Evolutionary conservation across 2,888 invertebrate genomes (phyloP).

Genomic region (Heliconius charithonia): DNA sequence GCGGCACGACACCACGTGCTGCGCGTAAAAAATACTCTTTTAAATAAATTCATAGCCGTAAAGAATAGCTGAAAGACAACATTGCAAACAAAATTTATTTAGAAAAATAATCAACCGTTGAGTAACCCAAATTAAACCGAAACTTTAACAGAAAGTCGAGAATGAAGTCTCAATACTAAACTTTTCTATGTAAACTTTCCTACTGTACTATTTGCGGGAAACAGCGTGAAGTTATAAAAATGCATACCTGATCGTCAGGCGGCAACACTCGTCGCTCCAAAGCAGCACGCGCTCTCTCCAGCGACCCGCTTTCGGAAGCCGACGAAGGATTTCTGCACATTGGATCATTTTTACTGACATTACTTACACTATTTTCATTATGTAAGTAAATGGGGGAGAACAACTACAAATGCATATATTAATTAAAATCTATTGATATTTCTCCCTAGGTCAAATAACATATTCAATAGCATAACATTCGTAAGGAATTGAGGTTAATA

Average conservation of each 20-base stretch:
- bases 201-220: neutral
- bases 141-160: too few relatives aligned
- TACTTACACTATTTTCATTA: neutral
- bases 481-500: neutral
- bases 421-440: neutral
- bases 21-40: conserved; percentile 40
- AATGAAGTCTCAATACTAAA: too few relatives aligned
- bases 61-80: neutral
- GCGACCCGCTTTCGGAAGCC: conserved; percentile 93
- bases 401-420: neutral
- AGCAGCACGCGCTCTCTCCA: conserved; percentile 92
- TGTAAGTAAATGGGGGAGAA: neutral
- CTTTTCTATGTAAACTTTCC: too few relatives aligned
- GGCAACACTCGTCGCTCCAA: conserved; percentile 86
- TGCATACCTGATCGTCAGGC: conserved; percentile 59
- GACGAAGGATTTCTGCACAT: conserved; percentile 90
- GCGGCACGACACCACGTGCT: conserved; percentile 85
- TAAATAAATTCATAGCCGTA: neutral
- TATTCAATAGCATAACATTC: neutral
- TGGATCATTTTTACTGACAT: conserved; percentile 1
- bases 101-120: too few relatives aligned
- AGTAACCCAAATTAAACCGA: too few relatives aligned
- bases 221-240: neutral
- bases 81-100: too few relatives aligned
- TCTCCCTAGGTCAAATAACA: neutral